These are phyloP conservation scores for Hydriomena furcata DNA, from an alignment of 2,888 invertebrate genomes.

Conservation along the genomic window DNA sequence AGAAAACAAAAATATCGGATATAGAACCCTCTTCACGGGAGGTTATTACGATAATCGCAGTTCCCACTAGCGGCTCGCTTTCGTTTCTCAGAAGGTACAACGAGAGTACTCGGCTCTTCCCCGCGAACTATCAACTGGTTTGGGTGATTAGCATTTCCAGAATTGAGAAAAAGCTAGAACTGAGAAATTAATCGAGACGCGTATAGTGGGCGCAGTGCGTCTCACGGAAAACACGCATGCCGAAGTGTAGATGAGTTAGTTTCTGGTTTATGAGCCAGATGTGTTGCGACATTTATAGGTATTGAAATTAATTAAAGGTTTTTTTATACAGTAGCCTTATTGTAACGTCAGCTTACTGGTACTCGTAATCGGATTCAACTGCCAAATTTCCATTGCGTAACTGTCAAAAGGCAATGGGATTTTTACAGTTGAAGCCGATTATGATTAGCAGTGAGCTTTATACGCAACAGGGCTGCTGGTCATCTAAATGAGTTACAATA, in stretches of 20 bases:
- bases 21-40: conserved; percentile 66
- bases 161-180: conserved; percentile 62
- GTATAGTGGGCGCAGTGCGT: conserved; percentile 8
- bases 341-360: too few relatives aligned
- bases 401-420: too few relatives aligned
- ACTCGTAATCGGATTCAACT: too few relatives aligned
- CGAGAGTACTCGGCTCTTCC: conserved; percentile 48
- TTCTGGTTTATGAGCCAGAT: conserved; percentile 21
- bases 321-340: too few relatives aligned
- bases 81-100: conserved; percentile 74
- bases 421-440: too few relatives aligned
- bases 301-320: too few relatives aligned
- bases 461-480: too few relatives aligned
- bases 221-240: conserved; percentile 21
- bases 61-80: conserved; percentile 76
- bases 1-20: conserved; percentile 61
- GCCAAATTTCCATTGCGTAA: too few relatives aligned
- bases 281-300: conserved; percentile 1
- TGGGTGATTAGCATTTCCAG: conserved; percentile 75
- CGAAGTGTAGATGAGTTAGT: conserved; percentile 19
- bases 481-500: too few relatives aligned
- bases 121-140: conserved; percentile 76
- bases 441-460: too few relatives aligned
- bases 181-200: conserved; percentile 29
- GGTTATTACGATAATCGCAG: conserved; percentile 79